Evolutionary conservation across 2,797 vertebrate species (phyloP), one percentile per base, ranked within the genome.

Genomic region (Molossus molossus): DNA sequence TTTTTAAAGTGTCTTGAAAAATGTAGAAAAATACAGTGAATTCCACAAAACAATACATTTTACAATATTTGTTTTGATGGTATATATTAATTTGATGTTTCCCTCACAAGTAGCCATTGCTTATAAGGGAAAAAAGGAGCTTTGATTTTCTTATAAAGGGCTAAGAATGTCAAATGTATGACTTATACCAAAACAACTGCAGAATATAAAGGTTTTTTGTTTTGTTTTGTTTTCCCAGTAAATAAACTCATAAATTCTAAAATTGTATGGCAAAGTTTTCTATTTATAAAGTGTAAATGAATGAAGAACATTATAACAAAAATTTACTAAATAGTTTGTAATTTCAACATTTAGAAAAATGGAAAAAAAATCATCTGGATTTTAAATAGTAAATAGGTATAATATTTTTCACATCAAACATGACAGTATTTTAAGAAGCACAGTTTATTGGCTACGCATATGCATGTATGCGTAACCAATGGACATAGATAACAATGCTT

Each of bases 391-490:
- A 91, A 83, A 33, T 50, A 65, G 27, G 20, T 40, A 33, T 29
- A 69, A 7, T 53, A 90, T 37, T 45, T 95, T 89, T 18, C 75
- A 45, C 21, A 67, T 76, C 57, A 91, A 97, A 96, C 73, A 97
- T 80, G 93, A 48, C 62, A 96, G 94, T 80, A 91, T 70, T 97
- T 84, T 96, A 87, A 94, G 87, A 87, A 96, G 40, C 40, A 45
- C 40, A 45, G 40, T 45, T 45, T 45, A 45, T 45, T 45, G 40
- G 40, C 40, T 45, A 45, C 40, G 40, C 40, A 45, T 45, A 45
- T 5, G 40, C 40, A 45, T 45, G 40, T 45, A 45, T 6, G 6
- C 6, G 40, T 45, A 45, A 45, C 40, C 40, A 45, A 45, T 45
- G 40, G 40, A 45, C 40, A 45, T 45, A 45, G 40, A 45, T 6